These are phyloP conservation scores for Atethmia centrago DNA, from an alignment of 2,888 invertebrate genomes.

Conservation along the genomic window DNA sequence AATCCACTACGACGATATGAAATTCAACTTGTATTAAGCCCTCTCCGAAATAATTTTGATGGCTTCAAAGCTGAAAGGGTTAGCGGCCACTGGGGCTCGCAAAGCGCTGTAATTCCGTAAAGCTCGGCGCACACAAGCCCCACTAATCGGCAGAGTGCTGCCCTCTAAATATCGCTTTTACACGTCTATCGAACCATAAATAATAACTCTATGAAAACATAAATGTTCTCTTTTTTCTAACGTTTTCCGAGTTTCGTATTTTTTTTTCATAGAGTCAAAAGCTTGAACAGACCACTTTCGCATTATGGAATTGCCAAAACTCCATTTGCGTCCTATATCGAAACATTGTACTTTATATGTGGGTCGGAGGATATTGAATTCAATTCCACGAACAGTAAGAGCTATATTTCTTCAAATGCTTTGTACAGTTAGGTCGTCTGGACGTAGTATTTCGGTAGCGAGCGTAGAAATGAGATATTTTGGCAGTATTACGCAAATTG, in stretches of 20 bases:
- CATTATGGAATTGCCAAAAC: slow-evolving; percentile 91
- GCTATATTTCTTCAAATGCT: slow-evolving; percentile 60
- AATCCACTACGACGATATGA: slow-evolving; percentile 70
- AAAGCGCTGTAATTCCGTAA: slow-evolving; percentile 79
- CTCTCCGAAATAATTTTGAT: slow-evolving; percentile 86
- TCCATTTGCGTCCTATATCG: slow-evolving; percentile 80
- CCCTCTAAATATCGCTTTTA: slow-evolving; percentile 89
- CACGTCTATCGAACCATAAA: slow-evolving; percentile 89
- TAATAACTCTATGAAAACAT: slow-evolving; percentile 90
- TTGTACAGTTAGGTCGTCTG: slow-evolving; percentile 71
- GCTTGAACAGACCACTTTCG: slow-evolving; percentile 91
- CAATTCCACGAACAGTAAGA: slow-evolving; percentile 59
- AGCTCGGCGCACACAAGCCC: slow-evolving; percentile 77
- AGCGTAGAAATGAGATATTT: slow-evolving; percentile 91
- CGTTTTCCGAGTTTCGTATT: slow-evolving; percentile 88
- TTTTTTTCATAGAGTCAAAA: slow-evolving; percentile 90
- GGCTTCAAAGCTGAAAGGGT: slow-evolving; percentile 88
- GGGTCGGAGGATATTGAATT: slow-evolving; percentile 62
- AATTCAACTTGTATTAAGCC: slow-evolving; percentile 76
- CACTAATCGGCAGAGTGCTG: slow-evolving; percentile 90
- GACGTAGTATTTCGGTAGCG: slow-evolving; percentile 75
- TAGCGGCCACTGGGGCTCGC: slow-evolving; percentile 73
- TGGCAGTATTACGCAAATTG: slow-evolving; percentile 91
- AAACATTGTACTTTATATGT: slow-evolving; percentile 70
- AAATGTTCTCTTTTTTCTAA: slow-evolving; percentile 90